Percentiles rank a stretch among this genome's conserved stretches.
Conservation (phyloP, 1,140 invertebrate species). For the Heliothis subflexa region DNA sequence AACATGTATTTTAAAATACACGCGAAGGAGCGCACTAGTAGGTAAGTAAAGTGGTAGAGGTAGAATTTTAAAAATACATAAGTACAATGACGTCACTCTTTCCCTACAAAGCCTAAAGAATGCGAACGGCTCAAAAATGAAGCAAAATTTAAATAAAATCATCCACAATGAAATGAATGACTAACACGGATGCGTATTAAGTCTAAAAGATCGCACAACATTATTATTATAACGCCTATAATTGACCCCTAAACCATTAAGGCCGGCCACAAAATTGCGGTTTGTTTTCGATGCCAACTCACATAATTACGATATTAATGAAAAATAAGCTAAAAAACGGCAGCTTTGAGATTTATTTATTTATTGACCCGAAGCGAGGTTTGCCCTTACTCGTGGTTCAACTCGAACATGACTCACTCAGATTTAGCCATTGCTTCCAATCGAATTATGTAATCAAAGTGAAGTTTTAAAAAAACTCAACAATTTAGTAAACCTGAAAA, state of each 20-base stretch:
- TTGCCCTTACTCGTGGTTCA: constrained; percentile 54
- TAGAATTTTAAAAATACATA: neutral
- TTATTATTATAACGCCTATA: constrained; percentile 83
- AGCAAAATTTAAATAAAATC: constrained; percentile 39
- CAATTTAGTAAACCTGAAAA: too few relatives aligned
- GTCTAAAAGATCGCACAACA: constrained; percentile 67
- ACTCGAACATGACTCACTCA: constrained; percentile 51
- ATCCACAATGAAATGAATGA: constrained; percentile 66
- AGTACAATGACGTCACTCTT: constrained; percentile 14
- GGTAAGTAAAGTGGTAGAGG: too few relatives aligned
- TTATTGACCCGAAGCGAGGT: constrained; percentile 70
- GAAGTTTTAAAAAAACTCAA: too few relatives aligned
- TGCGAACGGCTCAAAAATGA: constrained; percentile 8
- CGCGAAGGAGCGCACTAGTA: too few relatives aligned
- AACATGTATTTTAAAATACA: too few relatives aligned
- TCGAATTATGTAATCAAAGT: too few relatives aligned
- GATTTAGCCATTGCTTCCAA: neutral
- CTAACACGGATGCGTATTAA: constrained; percentile 67
- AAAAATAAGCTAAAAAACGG: constrained; percentile 74
- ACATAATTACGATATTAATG: constrained; percentile 79
- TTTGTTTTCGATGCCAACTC: constrained; percentile 81
- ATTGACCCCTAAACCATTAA: constrained; percentile 81
- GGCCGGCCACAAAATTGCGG: constrained; percentile 78
- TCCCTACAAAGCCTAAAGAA: neutral
- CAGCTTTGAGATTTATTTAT: constrained; percentile 81